Conservation (phyloP, 2,797 vertebrate species). For the Linurgus olivaceus region DNA sequence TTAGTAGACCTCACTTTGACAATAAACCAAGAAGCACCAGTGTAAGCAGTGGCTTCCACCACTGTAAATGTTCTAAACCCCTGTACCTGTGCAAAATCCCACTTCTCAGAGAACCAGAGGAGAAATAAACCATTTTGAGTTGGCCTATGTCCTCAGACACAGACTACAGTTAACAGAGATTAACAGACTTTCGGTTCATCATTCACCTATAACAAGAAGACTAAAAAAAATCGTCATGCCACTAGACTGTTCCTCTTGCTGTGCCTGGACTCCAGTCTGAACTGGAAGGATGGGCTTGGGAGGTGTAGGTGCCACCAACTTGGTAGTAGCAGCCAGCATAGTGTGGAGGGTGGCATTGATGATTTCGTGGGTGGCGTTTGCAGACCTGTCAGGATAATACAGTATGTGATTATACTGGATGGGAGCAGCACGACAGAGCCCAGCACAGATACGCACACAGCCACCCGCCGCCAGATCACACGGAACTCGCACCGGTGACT, state of each 20-base stretch:
- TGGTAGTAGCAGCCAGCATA: constrained; percentile 74
- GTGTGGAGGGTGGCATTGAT: constrained; percentile 83
- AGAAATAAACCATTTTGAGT: neutral
- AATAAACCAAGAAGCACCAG: neutral
- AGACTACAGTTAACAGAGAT: neutral
- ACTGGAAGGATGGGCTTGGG: constrained; percentile 91
- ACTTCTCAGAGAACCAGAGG: neutral
- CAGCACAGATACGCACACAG: fast-evolving
- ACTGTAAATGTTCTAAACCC: neutral
- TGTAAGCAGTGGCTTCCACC: neutral
- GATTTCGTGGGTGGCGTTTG: constrained; percentile 80
- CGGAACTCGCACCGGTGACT: neutral
- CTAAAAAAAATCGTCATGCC: constrained; percentile 99
- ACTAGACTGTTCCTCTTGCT: constrained; percentile 97
- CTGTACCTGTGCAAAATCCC: neutral
- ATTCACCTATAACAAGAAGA: constrained; percentile 92
- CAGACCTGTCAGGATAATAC: constrained; percentile 66
- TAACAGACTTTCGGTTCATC: neutral
- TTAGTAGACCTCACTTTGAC: neutral
- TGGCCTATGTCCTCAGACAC: neutral
- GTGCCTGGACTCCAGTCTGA: constrained; percentile 94
- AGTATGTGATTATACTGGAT: neutral
- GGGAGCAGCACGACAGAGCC: neutral
- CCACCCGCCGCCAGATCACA: fast-evolving
- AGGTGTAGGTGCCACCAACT: constrained; percentile 82